These are phyloP conservation scores for Scelioninae gen. 1 DNA, from an alignment of 2,888 invertebrate species.

Conservation along the genomic window DNA sequence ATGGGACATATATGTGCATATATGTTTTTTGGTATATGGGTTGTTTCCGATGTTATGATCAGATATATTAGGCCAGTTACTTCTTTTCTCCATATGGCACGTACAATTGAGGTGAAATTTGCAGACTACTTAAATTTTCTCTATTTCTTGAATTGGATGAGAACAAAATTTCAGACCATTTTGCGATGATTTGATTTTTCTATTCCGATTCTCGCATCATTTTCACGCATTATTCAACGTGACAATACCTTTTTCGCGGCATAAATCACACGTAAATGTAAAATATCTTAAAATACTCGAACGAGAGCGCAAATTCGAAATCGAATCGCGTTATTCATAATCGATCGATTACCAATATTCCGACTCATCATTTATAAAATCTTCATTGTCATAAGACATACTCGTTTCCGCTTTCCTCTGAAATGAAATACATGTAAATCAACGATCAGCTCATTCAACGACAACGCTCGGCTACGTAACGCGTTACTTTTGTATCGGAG, in stretches of 20 bases:
- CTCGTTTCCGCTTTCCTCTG: slow-evolving; percentile 69
- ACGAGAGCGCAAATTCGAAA: slow-evolving; percentile 4
- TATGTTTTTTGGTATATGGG: too few species aligned
- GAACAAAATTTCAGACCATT: too few species aligned
- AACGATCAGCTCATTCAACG: slow-evolving; percentile 63
- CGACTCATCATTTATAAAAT: slow-evolving; percentile 37
- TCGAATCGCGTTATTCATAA: slow-evolving; percentile 28
- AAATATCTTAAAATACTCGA: slow-evolving; percentile 17
- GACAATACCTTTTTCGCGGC: neutral
- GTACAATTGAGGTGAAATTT: too few species aligned
- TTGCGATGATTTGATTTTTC: too few species aligned
- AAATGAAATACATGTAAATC: slow-evolving; percentile 83
- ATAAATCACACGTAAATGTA: slow-evolving; percentile 1
- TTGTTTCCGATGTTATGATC: too few species aligned
- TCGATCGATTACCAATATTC: slow-evolving; percentile 30
- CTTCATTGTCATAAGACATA: slow-evolving; percentile 58
- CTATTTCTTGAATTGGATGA: too few species aligned
- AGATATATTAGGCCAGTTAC: too few species aligned
- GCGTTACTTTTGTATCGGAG: slow-evolving; percentile 79
- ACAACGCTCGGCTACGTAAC: slow-evolving; percentile 57
- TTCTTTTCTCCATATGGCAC: too few species aligned
- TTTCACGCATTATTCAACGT: slow-evolving; percentile 1
- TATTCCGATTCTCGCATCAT: neutral
- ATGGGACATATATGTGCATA: too few species aligned
- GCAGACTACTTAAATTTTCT: too few species aligned